These are phyloP conservation scores for Psophia crepitans DNA, from an alignment of 2,113 vertebrate genomes.

Conservation along the genomic window DNA sequence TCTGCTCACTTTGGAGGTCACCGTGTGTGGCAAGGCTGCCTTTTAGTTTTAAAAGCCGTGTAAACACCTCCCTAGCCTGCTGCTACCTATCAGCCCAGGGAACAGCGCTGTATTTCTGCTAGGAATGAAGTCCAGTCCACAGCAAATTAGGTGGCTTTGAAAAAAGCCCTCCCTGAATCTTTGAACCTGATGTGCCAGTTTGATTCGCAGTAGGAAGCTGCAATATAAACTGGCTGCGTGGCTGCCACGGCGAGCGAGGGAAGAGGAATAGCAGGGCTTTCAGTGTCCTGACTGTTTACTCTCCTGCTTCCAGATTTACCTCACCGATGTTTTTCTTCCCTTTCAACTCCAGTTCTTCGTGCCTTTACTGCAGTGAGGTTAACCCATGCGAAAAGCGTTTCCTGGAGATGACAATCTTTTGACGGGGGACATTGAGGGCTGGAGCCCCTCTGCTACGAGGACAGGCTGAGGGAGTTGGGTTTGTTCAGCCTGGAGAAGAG, in stretches of 20 bases:
- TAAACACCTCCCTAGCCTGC: conserved; percentile 13
- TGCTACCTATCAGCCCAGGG: not conserved
- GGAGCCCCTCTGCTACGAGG: too few relatives aligned
- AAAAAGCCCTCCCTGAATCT: not conserved
- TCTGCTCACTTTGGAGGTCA: conserved; percentile 56
- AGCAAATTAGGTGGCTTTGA: not conserved
- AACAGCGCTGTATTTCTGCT: not conserved
- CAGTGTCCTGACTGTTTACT: not conserved
- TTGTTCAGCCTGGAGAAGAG: too few relatives aligned
- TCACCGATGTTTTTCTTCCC: not conserved
- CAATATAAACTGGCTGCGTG: not conserved
- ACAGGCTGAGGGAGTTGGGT: too few relatives aligned
- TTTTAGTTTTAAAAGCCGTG: conserved; percentile 28
- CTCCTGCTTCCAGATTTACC: not conserved
- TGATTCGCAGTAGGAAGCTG: not conserved
- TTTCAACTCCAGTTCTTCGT: not conserved
- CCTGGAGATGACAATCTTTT: not conserved
- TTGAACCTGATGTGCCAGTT: not conserved
- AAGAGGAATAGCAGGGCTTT: not conserved
- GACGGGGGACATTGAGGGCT: not conserved
- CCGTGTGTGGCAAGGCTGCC: not conserved
- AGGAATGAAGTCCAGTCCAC: not conserved
- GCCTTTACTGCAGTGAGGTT: not conserved
- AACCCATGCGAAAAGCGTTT: not conserved
- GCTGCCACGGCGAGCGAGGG: not conserved